These are phyloP conservation scores for Rhingia campestris DNA, from an alignment of 2,888 invertebrate genomes.

Conservation along the genomic window DNA sequence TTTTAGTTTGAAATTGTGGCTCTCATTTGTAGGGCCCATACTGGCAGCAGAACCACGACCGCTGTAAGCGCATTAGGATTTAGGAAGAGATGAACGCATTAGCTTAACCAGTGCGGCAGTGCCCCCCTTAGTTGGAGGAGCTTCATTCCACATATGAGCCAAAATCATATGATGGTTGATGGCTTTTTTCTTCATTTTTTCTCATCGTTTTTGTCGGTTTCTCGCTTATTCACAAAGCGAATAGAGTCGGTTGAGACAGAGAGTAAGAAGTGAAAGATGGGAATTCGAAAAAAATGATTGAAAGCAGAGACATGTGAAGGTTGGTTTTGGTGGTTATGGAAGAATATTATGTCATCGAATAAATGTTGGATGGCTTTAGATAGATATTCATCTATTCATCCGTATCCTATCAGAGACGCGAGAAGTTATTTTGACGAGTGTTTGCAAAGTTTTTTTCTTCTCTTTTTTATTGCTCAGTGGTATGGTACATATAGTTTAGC, in stretches of 20 bases:
- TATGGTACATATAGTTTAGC: not conserved
- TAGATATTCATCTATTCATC: not conserved
- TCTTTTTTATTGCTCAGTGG: not conserved
- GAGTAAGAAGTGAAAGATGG: conserved; percentile 31
- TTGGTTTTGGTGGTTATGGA: conserved; percentile 66
- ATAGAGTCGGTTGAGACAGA: conserved; percentile 11
- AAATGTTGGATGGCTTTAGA: conserved; percentile 14
- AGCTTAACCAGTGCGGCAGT: not conserved
- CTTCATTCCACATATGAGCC: conserved; percentile 18
- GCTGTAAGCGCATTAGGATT: conserved; percentile 21
- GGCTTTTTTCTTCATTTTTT: conserved; percentile 36
- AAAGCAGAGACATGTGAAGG: conserved; percentile 60
- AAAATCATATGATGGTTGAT: conserved; percentile 63
- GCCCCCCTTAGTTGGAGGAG: not conserved
- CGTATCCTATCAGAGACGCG: not conserved
- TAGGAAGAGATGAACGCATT: conserved; percentile 35
- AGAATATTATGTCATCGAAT: conserved; percentile 66
- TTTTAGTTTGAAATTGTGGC: conserved; percentile 1
- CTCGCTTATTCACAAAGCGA: conserved; percentile 3
- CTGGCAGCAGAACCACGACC: not conserved
- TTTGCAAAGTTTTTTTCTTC: conserved; percentile 16
- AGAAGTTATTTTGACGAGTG: conserved; percentile 4
- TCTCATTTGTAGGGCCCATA: not conserved
- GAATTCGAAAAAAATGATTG: conserved; percentile 49
- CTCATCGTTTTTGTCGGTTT: conserved; percentile 30